Conservation (phyloP, 2,888 invertebrate genomes). For the Temnothorax ravouxi region DNA sequence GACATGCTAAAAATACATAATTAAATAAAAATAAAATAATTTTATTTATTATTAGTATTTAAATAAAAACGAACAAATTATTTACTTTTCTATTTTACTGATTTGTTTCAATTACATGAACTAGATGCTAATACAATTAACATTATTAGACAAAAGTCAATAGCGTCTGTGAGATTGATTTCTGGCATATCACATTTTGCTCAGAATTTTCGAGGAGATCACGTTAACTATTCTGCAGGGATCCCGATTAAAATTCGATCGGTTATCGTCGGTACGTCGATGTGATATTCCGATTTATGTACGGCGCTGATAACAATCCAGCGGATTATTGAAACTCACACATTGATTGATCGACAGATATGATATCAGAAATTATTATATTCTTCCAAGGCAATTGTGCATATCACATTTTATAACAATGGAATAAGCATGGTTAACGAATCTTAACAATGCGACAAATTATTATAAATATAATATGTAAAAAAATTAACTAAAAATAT, state of each 20-base stretch:
- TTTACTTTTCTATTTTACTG: neutral
- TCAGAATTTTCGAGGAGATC: slow-evolving; percentile 71
- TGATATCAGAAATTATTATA: slow-evolving; percentile 72
- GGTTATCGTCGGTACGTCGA: slow-evolving; percentile 74
- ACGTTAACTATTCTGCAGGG: slow-evolving; percentile 69
- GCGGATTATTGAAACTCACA: slow-evolving; percentile 73
- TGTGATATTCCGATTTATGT: slow-evolving; percentile 70
- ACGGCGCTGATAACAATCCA: slow-evolving; percentile 74
- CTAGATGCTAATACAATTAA: neutral
- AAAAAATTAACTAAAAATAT: neutral
- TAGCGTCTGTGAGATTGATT: slow-evolving; percentile 71
- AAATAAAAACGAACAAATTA: neutral
- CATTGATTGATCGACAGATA: slow-evolving; percentile 72
- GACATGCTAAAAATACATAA: neutral
- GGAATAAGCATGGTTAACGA: neutral
- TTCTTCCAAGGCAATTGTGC: slow-evolving; percentile 3
- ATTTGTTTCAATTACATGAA: neutral
- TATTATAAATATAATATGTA: neutral
- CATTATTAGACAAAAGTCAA: slow-evolving; percentile 30
- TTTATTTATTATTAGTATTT: neutral
- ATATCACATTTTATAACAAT: neutral
- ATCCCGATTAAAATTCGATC: slow-evolving; percentile 79
- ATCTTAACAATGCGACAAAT: neutral
- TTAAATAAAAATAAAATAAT: neutral
- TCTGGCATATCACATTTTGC: slow-evolving; percentile 67